phyloP scores from a whole-genome alignment of 2,888 invertebrate species.

The Drosophila pseudotalamancana region DNA sequence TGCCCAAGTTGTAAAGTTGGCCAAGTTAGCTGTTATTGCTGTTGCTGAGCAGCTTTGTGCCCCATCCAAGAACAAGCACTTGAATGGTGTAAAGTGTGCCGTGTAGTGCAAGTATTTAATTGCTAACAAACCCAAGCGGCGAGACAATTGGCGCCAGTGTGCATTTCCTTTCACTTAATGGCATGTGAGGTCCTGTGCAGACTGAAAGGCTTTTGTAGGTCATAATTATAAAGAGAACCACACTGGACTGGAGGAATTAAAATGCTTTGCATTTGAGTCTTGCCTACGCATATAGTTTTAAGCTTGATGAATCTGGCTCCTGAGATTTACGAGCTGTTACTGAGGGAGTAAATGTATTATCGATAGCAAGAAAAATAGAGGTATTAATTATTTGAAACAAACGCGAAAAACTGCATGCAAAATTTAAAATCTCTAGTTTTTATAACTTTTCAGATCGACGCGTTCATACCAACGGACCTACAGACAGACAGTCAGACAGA shows the following conservation, averaged over 20 bases:
- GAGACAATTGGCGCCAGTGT: slow-evolving; percentile 64
- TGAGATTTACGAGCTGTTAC: too few relatives aligned
- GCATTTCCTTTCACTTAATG: slow-evolving; percentile 24
- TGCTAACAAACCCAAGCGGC: slow-evolving; percentile 64
- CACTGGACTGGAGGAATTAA: slow-evolving; percentile 44
- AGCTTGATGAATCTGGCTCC: too few relatives aligned
- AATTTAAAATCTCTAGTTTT: too few relatives aligned
- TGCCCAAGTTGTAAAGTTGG: slow-evolving; percentile 32
- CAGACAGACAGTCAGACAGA: too few relatives aligned
- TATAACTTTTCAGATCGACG: too few relatives aligned
- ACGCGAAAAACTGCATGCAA: too few relatives aligned
- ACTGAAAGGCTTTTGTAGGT: slow-evolving; percentile 24
- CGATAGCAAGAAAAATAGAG: too few relatives aligned
- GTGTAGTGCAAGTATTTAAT: slow-evolving; percentile 74
- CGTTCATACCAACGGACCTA: too few relatives aligned
- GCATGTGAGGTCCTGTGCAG: slow-evolving; percentile 14
- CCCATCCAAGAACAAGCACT: slow-evolving; percentile 1
- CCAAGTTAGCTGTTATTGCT: slow-evolving; percentile 20
- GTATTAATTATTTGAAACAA: too few relatives aligned
- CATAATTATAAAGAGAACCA: slow-evolving; percentile 32
- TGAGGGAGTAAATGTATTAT: too few relatives aligned
- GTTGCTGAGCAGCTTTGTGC: background rate
- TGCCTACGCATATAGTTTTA: too few relatives aligned
- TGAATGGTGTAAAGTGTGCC: slow-evolving; percentile 52
- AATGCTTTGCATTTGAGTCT: slow-evolving; percentile 3